These are phyloP conservation scores for Agrilus cyanescens DNA, from an alignment of 2,888 invertebrate species.

Conservation along the genomic window DNA sequence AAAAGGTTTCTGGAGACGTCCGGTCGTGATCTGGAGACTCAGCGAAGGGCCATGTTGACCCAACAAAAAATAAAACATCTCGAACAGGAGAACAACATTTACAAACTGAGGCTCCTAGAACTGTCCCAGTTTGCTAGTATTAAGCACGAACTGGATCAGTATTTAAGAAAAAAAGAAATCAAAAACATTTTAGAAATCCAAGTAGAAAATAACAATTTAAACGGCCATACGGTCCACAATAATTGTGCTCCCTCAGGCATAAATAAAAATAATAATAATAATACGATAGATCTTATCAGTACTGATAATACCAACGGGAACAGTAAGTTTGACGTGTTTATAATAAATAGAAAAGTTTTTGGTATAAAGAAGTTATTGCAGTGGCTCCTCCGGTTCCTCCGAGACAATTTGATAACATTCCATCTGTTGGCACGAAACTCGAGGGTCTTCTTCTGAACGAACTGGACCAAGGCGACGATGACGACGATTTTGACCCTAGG, in stretches of 20 bases:
- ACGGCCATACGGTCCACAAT: constrained; percentile 9
- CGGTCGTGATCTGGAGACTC: constrained; percentile 77
- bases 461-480: constrained; percentile 58
- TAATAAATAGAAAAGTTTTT: too few relatives aligned
- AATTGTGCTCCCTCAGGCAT: constrained; percentile 17
- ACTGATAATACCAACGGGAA: constrained; percentile 25
- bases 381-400: constrained; percentile 39
- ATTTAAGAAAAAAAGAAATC: constrained; percentile 39
- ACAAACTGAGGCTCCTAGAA: constrained; percentile 69
- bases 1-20: constrained; percentile 87
- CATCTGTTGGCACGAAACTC: constrained; percentile 62
- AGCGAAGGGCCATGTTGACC: constrained; percentile 61
- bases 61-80: constrained; percentile 80
- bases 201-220: constrained; percentile 28
- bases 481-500: constrained; percentile 78
- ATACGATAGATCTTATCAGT: constrained; percentile 28
- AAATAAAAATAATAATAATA: constrained; percentile 12
- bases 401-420: constrained; percentile 33
- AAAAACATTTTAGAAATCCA: constrained; percentile 40
- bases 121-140: constrained; percentile 41
- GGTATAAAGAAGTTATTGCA: not conserved
- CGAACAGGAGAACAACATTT: constrained; percentile 73
- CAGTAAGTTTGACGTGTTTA: constrained; percentile 17
- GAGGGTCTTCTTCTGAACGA: constrained; percentile 68
- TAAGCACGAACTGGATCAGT: constrained; percentile 40